Conservation (phyloP, 2,888 invertebrate genomes). For the Branchinecta sandiegonensis region DNA sequence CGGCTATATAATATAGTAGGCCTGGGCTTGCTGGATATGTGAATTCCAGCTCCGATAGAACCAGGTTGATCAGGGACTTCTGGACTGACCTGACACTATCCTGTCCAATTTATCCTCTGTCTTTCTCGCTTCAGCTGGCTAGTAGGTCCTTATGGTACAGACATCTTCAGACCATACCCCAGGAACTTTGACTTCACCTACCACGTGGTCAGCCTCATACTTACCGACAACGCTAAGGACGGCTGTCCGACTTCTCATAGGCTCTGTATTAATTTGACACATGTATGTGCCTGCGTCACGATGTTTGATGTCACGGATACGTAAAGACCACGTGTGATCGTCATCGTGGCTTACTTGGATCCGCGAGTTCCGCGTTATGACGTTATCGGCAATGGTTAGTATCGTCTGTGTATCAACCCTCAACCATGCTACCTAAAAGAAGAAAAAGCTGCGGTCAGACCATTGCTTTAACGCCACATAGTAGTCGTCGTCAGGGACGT, state of each 20-base stretch:
- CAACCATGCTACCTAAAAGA: slow-evolving; percentile 6
- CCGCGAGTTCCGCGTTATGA: slow-evolving; percentile 2
- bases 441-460: background rate
- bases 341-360: slow-evolving; percentile 6
- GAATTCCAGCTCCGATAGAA: no score
- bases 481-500: no score
- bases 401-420: slow-evolving; percentile 1
- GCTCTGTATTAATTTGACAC: slow-evolving; percentile 10
- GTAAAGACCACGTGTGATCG: slow-evolving; percentile 2
- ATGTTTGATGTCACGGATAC: background rate
- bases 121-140: no score
- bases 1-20: no score
- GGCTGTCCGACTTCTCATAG: background rate
- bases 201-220: background rate
- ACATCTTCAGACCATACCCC: no score
- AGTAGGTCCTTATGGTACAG: no score
- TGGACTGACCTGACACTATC: no score
- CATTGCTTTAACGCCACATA: no score
- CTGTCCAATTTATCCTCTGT: no score
- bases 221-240: background rate
- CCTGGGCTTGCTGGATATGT: no score
- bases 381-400: slow-evolving; percentile 2
- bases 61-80: no score
- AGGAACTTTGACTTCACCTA: no score
- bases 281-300: slow-evolving; percentile 2